Base-by-base conservation (phyloP, 2,113 vertebrate genomes). In the Gallinago paraguaiae region DNA sequence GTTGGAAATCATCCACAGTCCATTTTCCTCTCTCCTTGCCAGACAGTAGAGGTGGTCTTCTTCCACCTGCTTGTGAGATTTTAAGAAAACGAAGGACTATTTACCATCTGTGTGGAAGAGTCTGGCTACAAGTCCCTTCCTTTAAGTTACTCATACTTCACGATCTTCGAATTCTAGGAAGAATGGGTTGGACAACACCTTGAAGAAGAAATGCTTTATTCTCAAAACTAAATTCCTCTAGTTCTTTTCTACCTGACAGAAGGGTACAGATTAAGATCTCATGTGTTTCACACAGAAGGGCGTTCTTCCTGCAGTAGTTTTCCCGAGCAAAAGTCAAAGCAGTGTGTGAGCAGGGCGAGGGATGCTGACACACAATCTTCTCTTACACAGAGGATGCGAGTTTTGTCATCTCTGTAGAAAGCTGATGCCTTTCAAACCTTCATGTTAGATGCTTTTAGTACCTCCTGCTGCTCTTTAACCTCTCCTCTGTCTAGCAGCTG, bases 401-500 rank as follows among this genome's bases (percentile, higher is more conserved):
- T 2, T 46, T 48, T 93, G 89, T 79, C 83, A 60, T 60, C 84
- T 89, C 13, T 31, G 35, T 90, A 57, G 76, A 85, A 94, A 68
- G 77, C 27, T 81, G 79, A 59, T 93, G 88, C 28, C n/a, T 96
- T 93, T 94, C 68, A 92, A 84, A 78, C 76, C 35, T 88, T 93
- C 56, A 7, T 57, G 27, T 86, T 68, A 81, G 48, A n/a, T 86
- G 35, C 48, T 88, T n/a, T 88, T 88, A 90, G 78, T 96, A 46
- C 35, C 72, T 92, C 90, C 43, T 84, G 20, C 76, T 90, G 46
- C 80, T 94, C 88, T 93, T 88, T 92, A 88, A 90, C 88, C 80
- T 94, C 83, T 86, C 68, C 54, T 90, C 76, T 92, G 82, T 88
- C 90, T 95, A 59, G n/a, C 68, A 88, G 57, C 95, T 84, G 72